Evolutionary conservation across 2,888 invertebrate species (phyloP).

Genomic region (Chrysolina haemoptera): DNA sequence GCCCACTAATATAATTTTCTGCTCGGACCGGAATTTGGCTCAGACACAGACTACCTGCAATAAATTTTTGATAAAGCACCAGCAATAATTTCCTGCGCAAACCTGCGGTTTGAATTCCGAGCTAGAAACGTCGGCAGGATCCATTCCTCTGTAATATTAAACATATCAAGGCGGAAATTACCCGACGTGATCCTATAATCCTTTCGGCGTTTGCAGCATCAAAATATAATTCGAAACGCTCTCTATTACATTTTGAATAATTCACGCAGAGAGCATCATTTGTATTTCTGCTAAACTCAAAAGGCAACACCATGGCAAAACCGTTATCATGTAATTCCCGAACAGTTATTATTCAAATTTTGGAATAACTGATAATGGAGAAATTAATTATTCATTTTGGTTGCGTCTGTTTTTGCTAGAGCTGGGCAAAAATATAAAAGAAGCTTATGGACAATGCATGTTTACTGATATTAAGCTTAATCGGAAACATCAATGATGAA

Average conservation of each 20-base stretch:
- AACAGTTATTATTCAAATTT: constrained; percentile 49
- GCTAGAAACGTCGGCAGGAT: constrained; percentile 31
- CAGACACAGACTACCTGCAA: constrained; percentile 30
- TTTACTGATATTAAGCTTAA: neutral
- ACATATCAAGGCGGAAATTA: constrained; percentile 62
- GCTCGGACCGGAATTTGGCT: neutral
- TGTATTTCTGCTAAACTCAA: constrained; percentile 32
- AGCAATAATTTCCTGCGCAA: constrained; percentile 44
- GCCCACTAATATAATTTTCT: neutral
- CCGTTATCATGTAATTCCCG: constrained; percentile 41
- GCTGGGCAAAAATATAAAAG: neutral
- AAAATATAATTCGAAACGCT: constrained; percentile 50
- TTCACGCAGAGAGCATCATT: constrained; percentile 40
- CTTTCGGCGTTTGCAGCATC: constrained; percentile 50
- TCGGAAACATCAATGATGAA: neutral
- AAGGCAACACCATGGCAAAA: constrained; percentile 39
- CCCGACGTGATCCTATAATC: constrained; percentile 60
- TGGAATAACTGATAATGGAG: constrained; percentile 40
- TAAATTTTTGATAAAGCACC: constrained; percentile 40
- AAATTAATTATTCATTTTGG: constrained; percentile 41
- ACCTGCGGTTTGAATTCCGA: constrained; percentile 26
- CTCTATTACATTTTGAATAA: constrained; percentile 53
- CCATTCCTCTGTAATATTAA: constrained; percentile 54
- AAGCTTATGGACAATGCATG: neutral
- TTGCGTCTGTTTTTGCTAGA: neutral